Base-by-base conservation (phyloP, 2,113 vertebrate genomes). In the Heterochromis multidens region DNA sequence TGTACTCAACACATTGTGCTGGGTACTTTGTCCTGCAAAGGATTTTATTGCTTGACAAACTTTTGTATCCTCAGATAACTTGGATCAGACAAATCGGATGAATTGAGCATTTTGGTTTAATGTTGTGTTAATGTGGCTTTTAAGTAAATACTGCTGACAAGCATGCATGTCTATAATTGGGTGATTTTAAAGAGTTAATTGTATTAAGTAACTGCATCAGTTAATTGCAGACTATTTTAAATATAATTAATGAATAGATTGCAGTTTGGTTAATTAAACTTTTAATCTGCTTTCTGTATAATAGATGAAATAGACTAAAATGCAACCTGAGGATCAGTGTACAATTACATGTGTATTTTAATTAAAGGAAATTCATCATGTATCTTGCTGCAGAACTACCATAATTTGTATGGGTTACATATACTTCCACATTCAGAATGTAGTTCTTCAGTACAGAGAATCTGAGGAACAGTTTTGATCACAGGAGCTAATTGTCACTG, bases 41-140 rank as follows among this genome's bases (percentile, higher is more conserved):
- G 59, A 80, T 87, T 90, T 72, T 21, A 56, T 60, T 85, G 16
- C 89, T 91, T 82, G 27, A 60, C 82, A 82, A 92, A 93, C 91
- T 83, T 58, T 82, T 86, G 14, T 89, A 25, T 82, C 46, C 54
- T 65, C 59, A 17, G 49, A 82, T 77, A 17, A 88, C 56, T 76
- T 37, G 83, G 86, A 91, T 94, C 82, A 92, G 84, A 90, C 93
- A 89, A 91, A 94, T 90, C 84, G 52, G 89, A 93, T 92, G 77
- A 93, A 60, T 33, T 4, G 5, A 8, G 62, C 46, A 35, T 62
- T 87, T 85, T 74, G 43, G 40, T 78, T 82, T 84, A 78, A 82
- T 79, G 61, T 79, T 82, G 67, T 70, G 21, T 76, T 89, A 74
- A 79, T 57, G 25, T 54, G 63, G 31, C 14, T 84, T 89, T 83